Conservation (phyloP, 2,797 vertebrate genomes). For the Thaleichthys pacificus region DNA sequence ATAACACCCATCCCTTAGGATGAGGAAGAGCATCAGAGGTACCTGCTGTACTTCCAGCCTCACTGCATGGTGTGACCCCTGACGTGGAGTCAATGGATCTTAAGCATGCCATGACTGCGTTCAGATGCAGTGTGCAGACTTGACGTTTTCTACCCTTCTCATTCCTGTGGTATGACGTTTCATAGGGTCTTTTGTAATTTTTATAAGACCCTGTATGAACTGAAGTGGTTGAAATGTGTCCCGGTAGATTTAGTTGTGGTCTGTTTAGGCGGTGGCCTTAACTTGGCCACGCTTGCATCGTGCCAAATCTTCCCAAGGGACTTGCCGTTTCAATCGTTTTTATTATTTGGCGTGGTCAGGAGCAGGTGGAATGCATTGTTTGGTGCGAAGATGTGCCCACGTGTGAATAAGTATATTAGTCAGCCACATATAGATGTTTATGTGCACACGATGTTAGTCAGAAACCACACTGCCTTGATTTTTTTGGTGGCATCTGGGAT, state of each 20-base stretch:
- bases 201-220: constrained; percentile 21
- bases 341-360: constrained; percentile 25
- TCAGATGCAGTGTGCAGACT: constrained; percentile 13
- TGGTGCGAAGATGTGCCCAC: constrained; percentile 16
- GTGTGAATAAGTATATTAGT: constrained; percentile 24
- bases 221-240: constrained; percentile 21
- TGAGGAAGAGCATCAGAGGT: constrained; percentile 78
- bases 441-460: constrained; percentile 12
- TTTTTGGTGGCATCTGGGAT: constrained; percentile 11
- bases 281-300: constrained; percentile 11
- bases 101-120: constrained; percentile 43
- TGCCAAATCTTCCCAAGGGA: constrained; percentile 6
- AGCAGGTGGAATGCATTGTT: constrained; percentile 33
- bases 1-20: constrained; percentile 57
- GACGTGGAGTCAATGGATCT: constrained; percentile 3
- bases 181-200: background rate
- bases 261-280: constrained; percentile 16
- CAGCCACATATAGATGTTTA: constrained; percentile 25
- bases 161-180: constrained; percentile 8
- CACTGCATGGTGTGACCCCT: constrained; percentile 51
- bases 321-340: constrained; percentile 13
- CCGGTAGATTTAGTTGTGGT: constrained; percentile 17
- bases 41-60: constrained; percentile 30
- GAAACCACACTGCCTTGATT: constrained; percentile 30
- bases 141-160: constrained; percentile 17